phyloP scores from a whole-genome alignment of 2,797 vertebrate species.

The Craterocephalus amniculus region DNA sequence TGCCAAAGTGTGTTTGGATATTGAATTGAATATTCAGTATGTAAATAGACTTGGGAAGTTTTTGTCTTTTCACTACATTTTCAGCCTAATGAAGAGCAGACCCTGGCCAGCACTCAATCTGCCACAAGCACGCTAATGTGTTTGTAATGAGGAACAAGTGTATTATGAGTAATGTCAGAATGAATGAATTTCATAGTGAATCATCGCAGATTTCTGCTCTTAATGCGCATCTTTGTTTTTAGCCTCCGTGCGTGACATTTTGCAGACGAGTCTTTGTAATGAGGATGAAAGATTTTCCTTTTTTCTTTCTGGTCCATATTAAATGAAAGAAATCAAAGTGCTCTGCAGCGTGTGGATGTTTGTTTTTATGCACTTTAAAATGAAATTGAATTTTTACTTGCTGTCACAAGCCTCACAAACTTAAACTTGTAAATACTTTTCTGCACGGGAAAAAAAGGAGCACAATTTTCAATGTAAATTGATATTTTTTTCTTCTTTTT shows the following conservation, averaged over 20 bases:
- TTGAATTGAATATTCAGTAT: constrained; percentile 33
- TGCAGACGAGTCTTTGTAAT: constrained; percentile 27
- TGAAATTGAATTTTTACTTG: neutral
- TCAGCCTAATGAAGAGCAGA: constrained; percentile 64
- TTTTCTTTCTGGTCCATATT: neutral
- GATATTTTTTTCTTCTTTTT: neutral
- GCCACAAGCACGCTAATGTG: constrained; percentile 71
- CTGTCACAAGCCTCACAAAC: neutral
- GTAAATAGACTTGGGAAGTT: constrained; percentile 52
- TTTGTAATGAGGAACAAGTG: constrained; percentile 75
- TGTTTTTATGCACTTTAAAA: constrained; percentile 6
- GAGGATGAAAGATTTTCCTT: constrained; percentile 25
- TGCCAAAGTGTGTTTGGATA: neutral
- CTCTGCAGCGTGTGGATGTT: neutral
- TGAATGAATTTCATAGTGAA: constrained; percentile 65
- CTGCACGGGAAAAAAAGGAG: neutral
- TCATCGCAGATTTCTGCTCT: constrained; percentile 44
- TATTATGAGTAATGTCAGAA: constrained; percentile 72
- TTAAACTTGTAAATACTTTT: neutral
- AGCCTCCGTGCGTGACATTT: constrained; percentile 9
- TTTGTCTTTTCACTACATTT: constrained; percentile 41
- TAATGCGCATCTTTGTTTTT: constrained; percentile 43
- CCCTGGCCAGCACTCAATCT: constrained; percentile 50
- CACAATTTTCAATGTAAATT: neutral
- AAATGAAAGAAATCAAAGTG: constrained; percentile 1